Percentiles rank a stretch among this genome's conserved stretches.
phyloP scores from a whole-genome alignment of 2,797 vertebrate genomes.

The Mycteria americana region DNA sequence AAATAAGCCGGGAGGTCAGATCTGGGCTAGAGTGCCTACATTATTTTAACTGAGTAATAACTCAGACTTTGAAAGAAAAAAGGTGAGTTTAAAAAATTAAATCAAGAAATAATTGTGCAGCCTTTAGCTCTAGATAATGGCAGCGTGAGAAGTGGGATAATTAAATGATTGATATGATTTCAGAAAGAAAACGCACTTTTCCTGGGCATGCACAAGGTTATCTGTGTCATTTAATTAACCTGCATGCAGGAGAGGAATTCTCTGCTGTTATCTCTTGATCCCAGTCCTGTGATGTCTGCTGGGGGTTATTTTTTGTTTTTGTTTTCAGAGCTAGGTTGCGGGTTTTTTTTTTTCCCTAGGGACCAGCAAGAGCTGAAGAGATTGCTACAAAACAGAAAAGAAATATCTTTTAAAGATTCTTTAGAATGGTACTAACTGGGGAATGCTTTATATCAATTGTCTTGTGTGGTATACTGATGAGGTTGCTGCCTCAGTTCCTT shows the following conservation, averaged over 20 bases:
- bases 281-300: constrained; percentile 65
- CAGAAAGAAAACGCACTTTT: constrained; percentile 53
- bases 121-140: constrained; percentile 59
- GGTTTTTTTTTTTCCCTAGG: not conserved
- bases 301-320: constrained; percentile 53
- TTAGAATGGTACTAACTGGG: not conserved
- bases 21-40: constrained; percentile 6
- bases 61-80: constrained; percentile 47
- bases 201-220: constrained; percentile 69
- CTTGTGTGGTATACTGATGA: not conserved
- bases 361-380: constrained; percentile 33
- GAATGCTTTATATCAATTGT: not conserved
- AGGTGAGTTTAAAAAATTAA: constrained; percentile 44
- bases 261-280: constrained; percentile 68
- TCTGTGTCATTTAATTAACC: constrained; percentile 74
- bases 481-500: not conserved
- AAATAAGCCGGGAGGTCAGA: constrained; percentile 32
- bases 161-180: constrained; percentile 73
- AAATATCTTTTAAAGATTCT: constrained; percentile 17
- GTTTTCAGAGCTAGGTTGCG: constrained; percentile 31
- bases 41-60: constrained; percentile 53
- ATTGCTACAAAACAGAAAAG: constrained; percentile 32
- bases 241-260: constrained; percentile 64
- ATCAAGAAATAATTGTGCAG: constrained; percentile 61
- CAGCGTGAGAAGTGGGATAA: constrained; percentile 54